Evolutionary conservation across 2,888 invertebrate genomes (phyloP).

Genomic region (Osmoderma eremita): DNA sequence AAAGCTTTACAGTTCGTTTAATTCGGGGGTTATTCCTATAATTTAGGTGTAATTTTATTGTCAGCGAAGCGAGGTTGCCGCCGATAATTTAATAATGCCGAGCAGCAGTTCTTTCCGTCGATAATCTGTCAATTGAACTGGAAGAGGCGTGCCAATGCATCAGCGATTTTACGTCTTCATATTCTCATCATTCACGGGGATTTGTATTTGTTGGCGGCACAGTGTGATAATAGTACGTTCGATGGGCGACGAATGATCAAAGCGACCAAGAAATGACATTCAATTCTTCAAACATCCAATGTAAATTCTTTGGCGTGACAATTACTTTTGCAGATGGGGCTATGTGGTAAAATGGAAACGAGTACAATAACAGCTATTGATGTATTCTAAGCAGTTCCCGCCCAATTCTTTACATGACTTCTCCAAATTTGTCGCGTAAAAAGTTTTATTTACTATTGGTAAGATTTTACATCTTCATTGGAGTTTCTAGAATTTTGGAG

Average conservation of each 20-base stretch:
- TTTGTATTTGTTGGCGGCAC: constrained; percentile 31
- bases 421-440: too few relatives aligned
- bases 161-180: constrained; percentile 55
- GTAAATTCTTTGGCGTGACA: too few relatives aligned
- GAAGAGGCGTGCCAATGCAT: constrained; percentile 54
- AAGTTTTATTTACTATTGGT: too few relatives aligned
- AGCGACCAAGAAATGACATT: neutral
- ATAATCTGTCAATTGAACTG: constrained; percentile 56
- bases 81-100: constrained; percentile 52
- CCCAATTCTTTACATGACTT: neutral
- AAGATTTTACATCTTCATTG: too few relatives aligned
- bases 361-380: too few relatives aligned
- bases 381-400: neutral
- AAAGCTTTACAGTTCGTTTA: constrained; percentile 42
- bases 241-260: neutral
- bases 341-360: too few relatives aligned
- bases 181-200: constrained; percentile 44
- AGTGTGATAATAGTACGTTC: neutral
- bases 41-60: constrained; percentile 53
- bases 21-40: constrained; percentile 48
- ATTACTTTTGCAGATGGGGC: too few relatives aligned
- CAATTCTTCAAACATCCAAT: neutral
- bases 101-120: constrained; percentile 46
- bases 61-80: constrained; percentile 47
- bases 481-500: too few relatives aligned